A percentile compares a stretch with the other conserved stretches of the same genome.
phyloP scores from a whole-genome alignment of 2,888 invertebrate species.

The Drosophila rubida region DNA sequence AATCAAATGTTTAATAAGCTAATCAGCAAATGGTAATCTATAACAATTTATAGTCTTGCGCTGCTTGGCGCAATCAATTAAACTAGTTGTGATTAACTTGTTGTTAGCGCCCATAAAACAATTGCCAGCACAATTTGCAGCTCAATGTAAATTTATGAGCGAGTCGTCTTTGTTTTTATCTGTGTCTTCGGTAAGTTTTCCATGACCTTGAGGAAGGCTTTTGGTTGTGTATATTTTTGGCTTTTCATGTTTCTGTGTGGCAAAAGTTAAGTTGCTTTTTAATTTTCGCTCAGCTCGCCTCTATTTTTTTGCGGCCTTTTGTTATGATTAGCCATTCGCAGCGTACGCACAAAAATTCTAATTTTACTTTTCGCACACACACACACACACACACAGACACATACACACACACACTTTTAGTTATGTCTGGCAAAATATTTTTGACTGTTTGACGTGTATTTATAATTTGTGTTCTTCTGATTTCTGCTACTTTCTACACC shows the following conservation, averaged over 20 bases:
- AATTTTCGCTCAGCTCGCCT: constrained; percentile 3
- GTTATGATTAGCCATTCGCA: constrained; percentile 78
- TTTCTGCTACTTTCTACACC: constrained; percentile 34
- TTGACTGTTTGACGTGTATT: constrained; percentile 52
- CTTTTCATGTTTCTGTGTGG: constrained; percentile 42
- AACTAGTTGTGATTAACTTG: constrained; percentile 1
- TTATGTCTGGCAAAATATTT: constrained; percentile 47
- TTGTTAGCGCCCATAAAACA: constrained; percentile 14
- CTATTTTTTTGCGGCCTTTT: constrained; percentile 59
- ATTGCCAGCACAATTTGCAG: constrained; percentile 26
- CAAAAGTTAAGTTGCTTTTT: constrained; percentile 18
- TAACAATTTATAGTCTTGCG: background rate
- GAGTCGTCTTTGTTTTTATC: constrained; percentile 8
- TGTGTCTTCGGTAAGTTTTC: constrained; percentile 33
- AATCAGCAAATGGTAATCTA: background rate
- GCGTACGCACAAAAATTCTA: constrained; percentile 77
- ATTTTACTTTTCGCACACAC: constrained; percentile 77
- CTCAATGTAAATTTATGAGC: constrained; percentile 37
- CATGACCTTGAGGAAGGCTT: constrained; percentile 59
- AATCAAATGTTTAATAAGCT: background rate
- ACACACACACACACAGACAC: constrained; percentile 23
- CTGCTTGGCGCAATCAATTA: background rate
- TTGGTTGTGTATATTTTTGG: constrained; percentile 41
- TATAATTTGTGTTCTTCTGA: constrained; percentile 49
- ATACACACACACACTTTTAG: constrained; percentile 25